Base-by-base conservation (phyloP, 2,888 invertebrate genomes). In the Nemotelus nigrinus region DNA sequence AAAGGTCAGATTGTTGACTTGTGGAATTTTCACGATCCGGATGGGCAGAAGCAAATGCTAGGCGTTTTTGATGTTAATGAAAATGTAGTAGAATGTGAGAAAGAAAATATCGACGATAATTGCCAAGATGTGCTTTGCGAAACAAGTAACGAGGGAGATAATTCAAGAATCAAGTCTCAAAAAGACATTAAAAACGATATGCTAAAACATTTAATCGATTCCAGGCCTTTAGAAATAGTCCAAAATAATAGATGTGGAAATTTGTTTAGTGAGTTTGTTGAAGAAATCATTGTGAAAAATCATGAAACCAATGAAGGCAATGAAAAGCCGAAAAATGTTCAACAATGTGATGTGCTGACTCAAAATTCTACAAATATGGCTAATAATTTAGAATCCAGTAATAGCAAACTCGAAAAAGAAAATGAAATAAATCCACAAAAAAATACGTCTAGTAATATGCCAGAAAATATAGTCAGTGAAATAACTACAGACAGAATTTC, bases 1-100 rank as follows among this genome's bases (percentile, higher is more conserved):
- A 80, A 82, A 43, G 81, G 85, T 79, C 84, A 84, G 78, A 80
- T 81, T 43, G 79, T 82, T 4, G 78, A 80, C 50, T 77, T 81
- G 45, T 82, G 80, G 80, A 76, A 80, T 70, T 81, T 80, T 53
- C 44, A 43, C 48, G 65, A 70, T 43, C 55, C 60, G 3, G 76
- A 78, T 4, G 70, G 55, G 10, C 72, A 78, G 48, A 76, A 41
- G 10, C 25, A 44, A 2, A 39, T 48, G 41, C 39, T 74, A 43
- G 74, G 71, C 8, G 71, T 58, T 10, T 70, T 81, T 2, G 78
- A 83, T 10, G 83, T 83, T 41, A 80, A 83, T 45, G 80, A 80
- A 25, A 82, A 82, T n/a, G 39, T 43, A 41, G 47, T 55, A 3
- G 79, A 79, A 8, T 60, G n/a, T 2, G 64, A 74, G 68, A 68